A percentile compares a stretch with the other conserved stretches of the same genome.
Conservation (phyloP, 2,888 invertebrate species). For the Ophraella communa region DNA sequence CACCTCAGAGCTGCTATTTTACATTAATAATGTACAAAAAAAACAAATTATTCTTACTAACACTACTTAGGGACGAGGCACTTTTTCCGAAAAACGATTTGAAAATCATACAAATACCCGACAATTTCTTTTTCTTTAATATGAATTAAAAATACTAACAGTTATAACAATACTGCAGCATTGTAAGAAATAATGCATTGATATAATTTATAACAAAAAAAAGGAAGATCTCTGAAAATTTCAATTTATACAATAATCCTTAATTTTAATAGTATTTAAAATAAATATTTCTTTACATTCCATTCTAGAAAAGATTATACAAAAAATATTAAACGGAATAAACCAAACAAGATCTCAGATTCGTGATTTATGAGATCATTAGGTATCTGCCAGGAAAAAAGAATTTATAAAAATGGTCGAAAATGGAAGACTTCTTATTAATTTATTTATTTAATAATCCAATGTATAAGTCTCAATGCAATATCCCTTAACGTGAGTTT, state of each 20-base stretch:
- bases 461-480: constrained; percentile 1
- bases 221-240: no score
- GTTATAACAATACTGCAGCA: constrained; percentile 11
- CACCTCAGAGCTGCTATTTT: constrained; percentile 42
- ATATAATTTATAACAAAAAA: no score
- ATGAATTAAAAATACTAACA: constrained; percentile 17
- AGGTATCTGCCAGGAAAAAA: neutral
- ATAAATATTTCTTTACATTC: no score
- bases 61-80: constrained; percentile 35
- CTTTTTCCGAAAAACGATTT: constrained; percentile 32
- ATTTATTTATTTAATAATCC: neutral
- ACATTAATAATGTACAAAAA: constrained; percentile 34
- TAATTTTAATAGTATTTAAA: no score
- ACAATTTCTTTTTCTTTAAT: constrained; percentile 19
- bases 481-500: neutral
- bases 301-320: no score
- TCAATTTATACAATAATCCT: no score
- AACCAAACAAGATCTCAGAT: no score
- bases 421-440: neutral
- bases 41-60: constrained; percentile 15
- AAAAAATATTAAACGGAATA: no score
- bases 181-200: constrained; percentile 9
- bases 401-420: neutral
- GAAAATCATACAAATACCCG: constrained; percentile 35
- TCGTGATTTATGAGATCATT: neutral